A percentile compares a stretch with the other conserved stretches of the same genome.
These are phyloP conservation scores for Drosophila asahinai DNA, from an alignment of 1,140 invertebrate species.

Conservation along the genomic window DNA sequence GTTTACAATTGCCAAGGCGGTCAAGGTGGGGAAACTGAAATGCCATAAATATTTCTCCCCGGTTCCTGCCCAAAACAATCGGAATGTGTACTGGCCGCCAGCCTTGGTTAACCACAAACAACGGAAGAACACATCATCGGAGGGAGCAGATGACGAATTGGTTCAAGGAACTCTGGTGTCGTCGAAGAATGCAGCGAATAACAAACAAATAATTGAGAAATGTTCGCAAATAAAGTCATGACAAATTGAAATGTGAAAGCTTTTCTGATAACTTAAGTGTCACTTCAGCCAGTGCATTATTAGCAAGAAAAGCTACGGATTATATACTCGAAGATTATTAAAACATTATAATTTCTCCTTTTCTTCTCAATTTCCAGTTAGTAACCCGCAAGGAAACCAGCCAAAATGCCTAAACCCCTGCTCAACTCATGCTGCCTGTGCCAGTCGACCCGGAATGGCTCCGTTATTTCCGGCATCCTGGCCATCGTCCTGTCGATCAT, in stretches of 20 bases:
- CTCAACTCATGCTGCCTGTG: slow-evolving; percentile 88
- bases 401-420: slow-evolving; percentile 74
- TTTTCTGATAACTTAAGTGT: no score
- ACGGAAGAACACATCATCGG: slow-evolving; percentile 1
- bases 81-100: background rate
- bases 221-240: no score
- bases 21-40: slow-evolving; percentile 30
- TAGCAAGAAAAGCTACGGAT: background rate
- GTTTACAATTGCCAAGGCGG: slow-evolving; percentile 21
- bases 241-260: background rate
- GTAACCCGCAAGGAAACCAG: background rate
- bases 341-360: background rate
- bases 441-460: slow-evolving; percentile 89
- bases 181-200: background rate
- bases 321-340: background rate
- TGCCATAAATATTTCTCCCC: slow-evolving; percentile 39
- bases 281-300: no score
- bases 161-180: slow-evolving; percentile 1
- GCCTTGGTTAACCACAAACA: slow-evolving; percentile 11
- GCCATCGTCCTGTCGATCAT: slow-evolving; percentile 88
- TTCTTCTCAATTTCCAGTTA: slow-evolving; percentile 25
- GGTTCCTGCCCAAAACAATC: slow-evolving; percentile 16
- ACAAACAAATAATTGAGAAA: background rate
- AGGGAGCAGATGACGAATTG: background rate
- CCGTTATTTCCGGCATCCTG: slow-evolving; percentile 88